These are phyloP conservation scores for Lethrus apterus DNA, from an alignment of 1,140 invertebrate genomes.

Conservation along the genomic window DNA sequence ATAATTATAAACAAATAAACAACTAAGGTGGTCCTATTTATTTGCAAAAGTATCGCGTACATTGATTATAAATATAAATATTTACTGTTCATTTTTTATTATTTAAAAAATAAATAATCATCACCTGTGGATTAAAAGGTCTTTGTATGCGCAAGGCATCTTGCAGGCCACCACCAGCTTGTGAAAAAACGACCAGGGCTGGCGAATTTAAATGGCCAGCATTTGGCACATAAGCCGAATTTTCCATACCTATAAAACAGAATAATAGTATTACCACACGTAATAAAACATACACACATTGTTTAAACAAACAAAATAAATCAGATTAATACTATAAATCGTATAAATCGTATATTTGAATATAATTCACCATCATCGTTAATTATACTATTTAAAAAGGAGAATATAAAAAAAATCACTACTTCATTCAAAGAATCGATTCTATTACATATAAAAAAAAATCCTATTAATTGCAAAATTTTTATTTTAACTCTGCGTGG, in stretches of 20 bases:
- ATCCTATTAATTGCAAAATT: no score
- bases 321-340: constrained; percentile 4
- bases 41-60: not conserved
- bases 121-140: constrained; percentile 62
- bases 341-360: not conserved
- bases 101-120: constrained; percentile 7
- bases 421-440: constrained; percentile 1
- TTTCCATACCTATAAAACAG: constrained; percentile 34
- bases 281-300: constrained; percentile 15
- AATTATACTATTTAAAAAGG: constrained; percentile 5
- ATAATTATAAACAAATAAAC: no score
- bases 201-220: constrained; percentile 62
- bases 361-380: constrained; percentile 7
- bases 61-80: not conserved
- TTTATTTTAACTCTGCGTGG: not conserved
- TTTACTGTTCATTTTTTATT: not conserved
- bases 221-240: constrained; percentile 43
- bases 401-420: not conserved
- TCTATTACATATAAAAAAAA: no score
- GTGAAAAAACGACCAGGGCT: constrained; percentile 73
- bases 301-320: constrained; percentile 13
- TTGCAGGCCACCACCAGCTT: constrained; percentile 62
- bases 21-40: no score
- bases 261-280: constrained; percentile 3
- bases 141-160: constrained; percentile 67